Conservation (phyloP, 2,113 vertebrate genomes). For the Tychaedon coryphoeus region DNA sequence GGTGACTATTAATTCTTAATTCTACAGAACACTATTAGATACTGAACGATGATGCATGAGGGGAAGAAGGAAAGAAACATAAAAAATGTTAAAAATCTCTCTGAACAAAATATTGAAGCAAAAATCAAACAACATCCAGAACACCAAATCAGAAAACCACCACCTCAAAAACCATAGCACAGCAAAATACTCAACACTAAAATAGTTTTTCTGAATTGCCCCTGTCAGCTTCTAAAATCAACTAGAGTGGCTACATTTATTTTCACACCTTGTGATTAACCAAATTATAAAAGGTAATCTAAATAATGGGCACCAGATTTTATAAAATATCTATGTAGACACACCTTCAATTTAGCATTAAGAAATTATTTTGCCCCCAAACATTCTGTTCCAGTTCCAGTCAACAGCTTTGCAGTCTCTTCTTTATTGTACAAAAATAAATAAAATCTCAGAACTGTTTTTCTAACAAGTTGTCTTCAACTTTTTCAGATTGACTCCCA, state of each 20-base stretch:
- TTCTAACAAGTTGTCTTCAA: background rate
- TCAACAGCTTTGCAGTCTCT: background rate
- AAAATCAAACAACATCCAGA: background rate
- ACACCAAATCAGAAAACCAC: background rate
- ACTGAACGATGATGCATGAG: background rate
- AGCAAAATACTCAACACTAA: background rate
- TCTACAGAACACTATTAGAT: background rate
- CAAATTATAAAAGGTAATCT: background rate
- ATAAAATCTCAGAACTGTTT: background rate
- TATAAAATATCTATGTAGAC: background rate
- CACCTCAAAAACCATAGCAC: accelerated
- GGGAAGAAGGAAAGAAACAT: background rate
- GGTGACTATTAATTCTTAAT: background rate
- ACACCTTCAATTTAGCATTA: background rate
- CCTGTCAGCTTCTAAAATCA: background rate
- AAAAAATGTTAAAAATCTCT: background rate
- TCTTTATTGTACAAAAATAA: background rate
- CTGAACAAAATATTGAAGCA: background rate
- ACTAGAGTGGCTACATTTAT: background rate
- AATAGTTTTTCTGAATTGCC: background rate
- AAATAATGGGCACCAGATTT: background rate
- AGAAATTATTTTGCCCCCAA: background rate
- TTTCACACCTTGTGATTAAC: background rate
- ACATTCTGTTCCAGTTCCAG: background rate
- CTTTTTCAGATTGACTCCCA: background rate